Conservation (phyloP, 2,113 vertebrate species). For the Plecotus auritus region DNA sequence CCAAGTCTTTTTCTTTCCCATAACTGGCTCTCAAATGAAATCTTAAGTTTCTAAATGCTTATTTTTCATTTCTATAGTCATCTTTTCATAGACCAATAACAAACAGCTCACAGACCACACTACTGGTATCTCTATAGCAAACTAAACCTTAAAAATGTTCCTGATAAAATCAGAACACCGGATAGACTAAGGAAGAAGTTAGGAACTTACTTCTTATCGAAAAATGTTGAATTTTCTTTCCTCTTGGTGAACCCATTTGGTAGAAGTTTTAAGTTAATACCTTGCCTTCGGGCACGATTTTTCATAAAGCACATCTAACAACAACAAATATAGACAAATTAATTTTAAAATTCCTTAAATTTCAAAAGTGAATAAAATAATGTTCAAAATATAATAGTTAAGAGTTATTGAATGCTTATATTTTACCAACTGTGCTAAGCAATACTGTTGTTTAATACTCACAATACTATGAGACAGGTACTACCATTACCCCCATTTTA, state of each 20-base stretch:
- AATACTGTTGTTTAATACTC: neutral
- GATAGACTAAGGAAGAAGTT: neutral
- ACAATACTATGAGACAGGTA: neutral
- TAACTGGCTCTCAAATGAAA: neutral
- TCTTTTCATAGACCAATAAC: neutral
- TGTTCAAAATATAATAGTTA: neutral
- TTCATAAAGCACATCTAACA: slow-evolving; percentile 84
- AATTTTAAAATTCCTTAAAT: neutral
- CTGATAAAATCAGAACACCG: neutral
- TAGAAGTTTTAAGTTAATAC: slow-evolving; percentile 88
- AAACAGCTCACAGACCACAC: neutral
- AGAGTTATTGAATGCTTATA: neutral
- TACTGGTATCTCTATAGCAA: neutral
- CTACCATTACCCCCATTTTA: neutral
- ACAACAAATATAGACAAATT: slow-evolving; percentile 30
- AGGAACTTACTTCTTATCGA: slow-evolving; percentile 83
- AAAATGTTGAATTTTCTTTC: slow-evolving; percentile 91
- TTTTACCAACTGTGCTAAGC: neutral
- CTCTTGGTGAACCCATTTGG: slow-evolving; percentile 91
- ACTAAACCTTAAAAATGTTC: neutral
- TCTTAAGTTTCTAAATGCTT: neutral
- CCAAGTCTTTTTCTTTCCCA: neutral
- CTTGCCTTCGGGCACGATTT: slow-evolving; percentile 83
- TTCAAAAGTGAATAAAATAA: neutral
- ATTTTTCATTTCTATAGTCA: neutral